phyloP scores from a whole-genome alignment of 2,113 vertebrate species.

The Oxygymnocypris stewartii region DNA sequence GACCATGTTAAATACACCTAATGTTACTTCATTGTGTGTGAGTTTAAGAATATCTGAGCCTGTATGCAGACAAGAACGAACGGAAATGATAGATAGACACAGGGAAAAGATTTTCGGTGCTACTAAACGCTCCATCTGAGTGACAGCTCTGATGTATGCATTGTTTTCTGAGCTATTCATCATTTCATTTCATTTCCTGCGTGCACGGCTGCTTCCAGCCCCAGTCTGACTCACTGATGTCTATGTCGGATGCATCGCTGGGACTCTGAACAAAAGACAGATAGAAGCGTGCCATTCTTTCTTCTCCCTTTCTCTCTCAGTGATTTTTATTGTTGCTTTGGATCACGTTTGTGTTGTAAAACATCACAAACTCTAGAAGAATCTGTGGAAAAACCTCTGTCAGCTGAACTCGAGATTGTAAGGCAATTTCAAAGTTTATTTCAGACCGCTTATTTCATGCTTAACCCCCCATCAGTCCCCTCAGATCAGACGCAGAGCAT shows the following conservation, averaged over 20 bases:
- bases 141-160: constrained; percentile 69
- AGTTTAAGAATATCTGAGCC: not conserved
- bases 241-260: constrained; percentile 54
- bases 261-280: constrained; percentile 26
- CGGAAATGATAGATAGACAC: not conserved
- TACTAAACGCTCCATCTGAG: constrained; percentile 49
- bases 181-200: constrained; percentile 69
- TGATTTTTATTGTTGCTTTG: not conserved
- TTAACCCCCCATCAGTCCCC: constrained; percentile 8
- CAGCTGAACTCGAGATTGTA: not conserved
- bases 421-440: constrained; percentile 16
- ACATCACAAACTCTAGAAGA: not conserved
- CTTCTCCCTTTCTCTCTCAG: constrained; percentile 12
- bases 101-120: constrained; percentile 23
- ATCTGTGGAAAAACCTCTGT: not conserved
- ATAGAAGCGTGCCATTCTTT: constrained; percentile 10
- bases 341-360: constrained; percentile 7
- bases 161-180: constrained; percentile 72
- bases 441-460: constrained; percentile 18
- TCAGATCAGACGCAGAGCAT: constrained; percentile 28
- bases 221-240: constrained; percentile 57
- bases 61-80: not conserved
- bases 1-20: not conserved
- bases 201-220: constrained; percentile 64
- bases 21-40: constrained; percentile 11